Conservation (phyloP, 2,888 invertebrate species). For the Epistrophe grossulariae region DNA sequence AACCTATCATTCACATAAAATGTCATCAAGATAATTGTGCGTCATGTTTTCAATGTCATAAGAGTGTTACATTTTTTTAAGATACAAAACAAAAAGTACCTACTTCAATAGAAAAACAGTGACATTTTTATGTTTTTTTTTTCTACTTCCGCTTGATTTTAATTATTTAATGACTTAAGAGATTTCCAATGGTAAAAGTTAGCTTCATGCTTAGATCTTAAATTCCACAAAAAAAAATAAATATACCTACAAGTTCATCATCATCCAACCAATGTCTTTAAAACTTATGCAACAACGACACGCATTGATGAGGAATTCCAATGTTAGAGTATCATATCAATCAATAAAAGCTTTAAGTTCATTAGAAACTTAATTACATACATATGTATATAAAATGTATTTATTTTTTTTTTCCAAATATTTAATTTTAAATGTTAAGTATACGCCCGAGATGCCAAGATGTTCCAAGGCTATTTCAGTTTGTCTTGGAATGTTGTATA, state of each 20-base stretch:
- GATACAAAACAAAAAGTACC: not conserved
- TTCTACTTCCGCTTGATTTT: constrained; percentile 16
- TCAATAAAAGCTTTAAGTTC: constrained; percentile 49
- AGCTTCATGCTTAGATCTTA: constrained; percentile 4
- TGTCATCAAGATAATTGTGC: not conserved
- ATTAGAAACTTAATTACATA: constrained; percentile 52
- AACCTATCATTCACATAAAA: not conserved
- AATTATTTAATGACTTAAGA: not conserved
- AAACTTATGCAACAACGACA: constrained; percentile 38
- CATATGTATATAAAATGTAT: constrained; percentile 8
- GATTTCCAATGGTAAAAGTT: constrained; percentile 1
- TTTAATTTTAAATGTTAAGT: constrained; percentile 15
- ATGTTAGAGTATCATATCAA: constrained; percentile 55
- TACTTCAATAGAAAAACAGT: not conserved
- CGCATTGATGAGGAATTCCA: constrained; percentile 54
- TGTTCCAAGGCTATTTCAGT: constrained; percentile 44
- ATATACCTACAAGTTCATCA: not conserved
- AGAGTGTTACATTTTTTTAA: not conserved
- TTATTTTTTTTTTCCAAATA: constrained; percentile 7
- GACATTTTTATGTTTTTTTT: not conserved
- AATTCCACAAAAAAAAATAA: constrained; percentile 22
- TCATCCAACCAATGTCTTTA: constrained; percentile 24
- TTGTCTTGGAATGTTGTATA: constrained; percentile 32
- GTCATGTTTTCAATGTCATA: not conserved
- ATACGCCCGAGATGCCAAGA: constrained; percentile 31